A percentile compares a stretch with the other conserved stretches of the same genome.
Evolutionary conservation across 2,888 invertebrate species (phyloP).

Genomic region (Isotomurus palustris): DNA sequence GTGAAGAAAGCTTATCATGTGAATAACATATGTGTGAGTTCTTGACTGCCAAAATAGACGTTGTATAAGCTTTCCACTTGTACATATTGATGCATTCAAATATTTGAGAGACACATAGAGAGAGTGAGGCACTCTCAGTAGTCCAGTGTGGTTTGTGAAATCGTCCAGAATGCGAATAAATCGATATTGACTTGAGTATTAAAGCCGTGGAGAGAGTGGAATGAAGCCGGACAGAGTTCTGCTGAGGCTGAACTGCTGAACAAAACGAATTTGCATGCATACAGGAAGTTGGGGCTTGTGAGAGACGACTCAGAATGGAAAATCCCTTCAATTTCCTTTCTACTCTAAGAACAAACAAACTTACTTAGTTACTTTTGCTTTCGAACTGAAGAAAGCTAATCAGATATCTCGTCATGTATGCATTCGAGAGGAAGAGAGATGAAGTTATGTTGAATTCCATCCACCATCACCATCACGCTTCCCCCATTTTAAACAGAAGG

Average conservation of each 20-base stretch:
- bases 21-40: too few relatives aligned
- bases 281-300: background rate
- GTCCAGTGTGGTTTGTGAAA: too few relatives aligned
- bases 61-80: too few relatives aligned
- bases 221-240: background rate
- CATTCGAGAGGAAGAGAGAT: background rate
- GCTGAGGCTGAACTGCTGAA: background rate
- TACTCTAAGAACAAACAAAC: constrained; percentile 9
- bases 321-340: constrained; percentile 13
- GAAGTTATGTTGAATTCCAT: background rate
- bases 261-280: constrained; percentile 5
- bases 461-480: background rate
- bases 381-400: constrained; percentile 9
- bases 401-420: too few relatives aligned
- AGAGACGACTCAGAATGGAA: background rate
- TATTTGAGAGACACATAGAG: too few relatives aligned
- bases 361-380: constrained; percentile 9
- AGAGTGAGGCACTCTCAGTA: too few relatives aligned
- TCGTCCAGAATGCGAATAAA: too few relatives aligned
- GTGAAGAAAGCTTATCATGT: too few relatives aligned
- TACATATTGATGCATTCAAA: too few relatives aligned
- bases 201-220: background rate
- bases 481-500: constrained; percentile 6
- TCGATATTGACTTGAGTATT: constrained; percentile 1
- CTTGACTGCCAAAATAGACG: too few relatives aligned